Base-by-base conservation (phyloP, 2,113 vertebrate genomes). In the Mesitornis unicolor region DNA sequence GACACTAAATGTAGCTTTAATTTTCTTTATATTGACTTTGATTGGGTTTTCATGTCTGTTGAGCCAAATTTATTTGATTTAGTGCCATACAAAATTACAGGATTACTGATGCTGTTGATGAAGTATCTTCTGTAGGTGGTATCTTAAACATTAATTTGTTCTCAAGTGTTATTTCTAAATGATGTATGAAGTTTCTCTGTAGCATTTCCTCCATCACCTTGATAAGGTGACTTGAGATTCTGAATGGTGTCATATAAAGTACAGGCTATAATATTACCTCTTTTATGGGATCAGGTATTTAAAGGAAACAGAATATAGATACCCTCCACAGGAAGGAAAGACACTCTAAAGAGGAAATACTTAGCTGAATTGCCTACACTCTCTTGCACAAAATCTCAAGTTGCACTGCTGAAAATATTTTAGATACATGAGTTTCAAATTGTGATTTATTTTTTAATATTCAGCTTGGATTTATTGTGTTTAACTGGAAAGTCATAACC, bases 131-230 rank as follows among this genome's bases (percentile, higher is more conserved):
- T 81, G 51, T 38, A 82, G 25, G 14, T 60, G 31, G 18, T 26
- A 75, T 43, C 74, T 75, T 84, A 70, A 82, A 71, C 43, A 53
- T 45, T 90, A 0, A 2, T 31, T 73, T 70, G n/a, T 59, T 48
- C 69, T 68, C 82, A 75, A 60, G 51, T 82, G 42, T 83, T 89
- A 67, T 77, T 87, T 93, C 64, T 91, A 61, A 96, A 93, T 82
- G 24, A 87, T 73, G n/a, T 40, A 84, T 91, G 45, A 93, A 90
- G 78, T 35, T 61, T 69, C 47, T 93, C 57, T 50, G 33, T 43
- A 45, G 54, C 33, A 33, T 51, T 84, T 91, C 31, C 40, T 78
- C n/a, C n/a, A n/a, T n/a, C 78, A 65, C 38, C 29, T 76, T 79
- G 29, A 57, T 61, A 89, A 89, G 74, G 81, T 73, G 89, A 87